Evolutionary conservation across 2,797 vertebrate genomes (phyloP).

Genomic region (Pampus argenteus): DNA sequence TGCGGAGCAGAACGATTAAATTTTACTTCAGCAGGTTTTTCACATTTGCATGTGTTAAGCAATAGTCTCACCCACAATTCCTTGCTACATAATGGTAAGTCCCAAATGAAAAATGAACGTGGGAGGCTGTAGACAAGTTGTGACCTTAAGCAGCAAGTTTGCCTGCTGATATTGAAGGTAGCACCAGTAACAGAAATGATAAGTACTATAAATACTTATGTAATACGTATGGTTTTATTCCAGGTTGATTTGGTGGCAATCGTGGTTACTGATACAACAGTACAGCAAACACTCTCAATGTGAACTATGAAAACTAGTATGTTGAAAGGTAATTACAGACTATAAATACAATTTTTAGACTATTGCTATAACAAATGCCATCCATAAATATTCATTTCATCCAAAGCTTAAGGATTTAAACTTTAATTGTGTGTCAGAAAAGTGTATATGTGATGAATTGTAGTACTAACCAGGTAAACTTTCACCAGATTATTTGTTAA

Average conservation of each 20-base stretch:
- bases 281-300: not conserved
- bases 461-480: not conserved
- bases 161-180: not conserved
- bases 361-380: not conserved
- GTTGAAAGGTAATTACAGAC: not conserved
- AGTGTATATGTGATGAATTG: not conserved
- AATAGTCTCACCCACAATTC: slow-evolving; percentile 33
- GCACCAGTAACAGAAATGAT: not conserved
- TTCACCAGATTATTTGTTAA: not conserved
- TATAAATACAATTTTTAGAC: not conserved
- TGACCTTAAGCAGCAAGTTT: slow-evolving; percentile 18
- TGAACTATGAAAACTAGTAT: not conserved
- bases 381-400: not conserved
- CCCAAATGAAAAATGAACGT: slow-evolving; percentile 52
- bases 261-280: too few species aligned
- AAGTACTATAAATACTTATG: not conserved
- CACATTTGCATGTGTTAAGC: slow-evolving; percentile 61
- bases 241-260: not conserved
- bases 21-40: slow-evolving; percentile 46
- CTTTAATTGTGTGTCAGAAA: slow-evolving; percentile 3
- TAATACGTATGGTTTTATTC: not conserved
- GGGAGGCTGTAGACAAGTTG: slow-evolving; percentile 1
- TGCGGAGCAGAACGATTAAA: slow-evolving; percentile 49
- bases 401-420: not conserved
- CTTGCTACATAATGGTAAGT: slow-evolving; percentile 43